Conservation (phyloP, 1,140 invertebrate genomes). For the Heliconius hermathena region DNA sequence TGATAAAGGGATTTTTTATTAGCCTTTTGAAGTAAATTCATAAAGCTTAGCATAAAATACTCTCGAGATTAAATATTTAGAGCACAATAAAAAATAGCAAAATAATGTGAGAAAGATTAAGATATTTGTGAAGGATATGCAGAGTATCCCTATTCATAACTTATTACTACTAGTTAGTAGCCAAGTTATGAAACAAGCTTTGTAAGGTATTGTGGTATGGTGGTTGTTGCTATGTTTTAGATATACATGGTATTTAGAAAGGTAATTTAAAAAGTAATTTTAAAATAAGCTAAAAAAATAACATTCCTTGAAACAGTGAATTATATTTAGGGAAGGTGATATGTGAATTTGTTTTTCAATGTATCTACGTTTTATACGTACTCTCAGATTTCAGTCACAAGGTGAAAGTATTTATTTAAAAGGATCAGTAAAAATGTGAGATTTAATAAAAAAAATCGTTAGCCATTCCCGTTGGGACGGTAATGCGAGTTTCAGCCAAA, state of each 20-base stretch:
- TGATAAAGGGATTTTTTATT: constrained; percentile 38
- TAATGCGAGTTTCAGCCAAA: constrained; percentile 14
- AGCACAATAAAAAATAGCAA: neutral
- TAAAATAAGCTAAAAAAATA: too few relatives aligned
- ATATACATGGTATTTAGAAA: too few relatives aligned
- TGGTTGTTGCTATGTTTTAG: too few relatives aligned
- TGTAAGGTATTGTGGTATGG: too few relatives aligned
- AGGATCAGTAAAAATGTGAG: neutral
- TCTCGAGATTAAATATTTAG: constrained; percentile 14
- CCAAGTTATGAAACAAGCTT: too few relatives aligned
- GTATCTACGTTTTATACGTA: too few relatives aligned
- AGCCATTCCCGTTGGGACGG: neutral
- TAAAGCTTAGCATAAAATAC: constrained; percentile 21
- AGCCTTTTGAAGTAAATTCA: constrained; percentile 26
- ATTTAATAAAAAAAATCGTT: neutral
- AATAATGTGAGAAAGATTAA: neutral
- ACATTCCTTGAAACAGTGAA: too few relatives aligned
- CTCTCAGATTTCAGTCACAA: neutral
- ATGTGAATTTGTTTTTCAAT: too few relatives aligned
- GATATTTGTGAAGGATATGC: neutral
- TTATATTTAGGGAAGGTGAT: too few relatives aligned
- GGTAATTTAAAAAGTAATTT: too few relatives aligned
- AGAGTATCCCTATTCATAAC: too few relatives aligned
- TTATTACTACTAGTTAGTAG: too few relatives aligned
- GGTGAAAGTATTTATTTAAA: neutral